Conservation (phyloP, 2,888 invertebrate genomes). For the Steinernema hermaphroditum region DNA sequence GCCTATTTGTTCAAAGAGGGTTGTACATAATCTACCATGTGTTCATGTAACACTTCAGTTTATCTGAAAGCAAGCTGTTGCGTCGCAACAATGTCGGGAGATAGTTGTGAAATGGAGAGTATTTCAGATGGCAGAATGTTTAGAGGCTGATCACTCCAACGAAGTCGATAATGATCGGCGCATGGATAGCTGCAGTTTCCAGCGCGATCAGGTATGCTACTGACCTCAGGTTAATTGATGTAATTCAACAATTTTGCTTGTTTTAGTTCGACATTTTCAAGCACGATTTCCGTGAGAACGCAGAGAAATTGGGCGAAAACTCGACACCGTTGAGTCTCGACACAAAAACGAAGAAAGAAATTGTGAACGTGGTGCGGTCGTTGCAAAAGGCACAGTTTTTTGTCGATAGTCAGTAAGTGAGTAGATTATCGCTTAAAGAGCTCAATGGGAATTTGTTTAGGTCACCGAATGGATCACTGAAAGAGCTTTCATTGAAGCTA, state of each 20-base stretch:
- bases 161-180: conserved; percentile 38
- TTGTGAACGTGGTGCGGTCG: conserved; percentile 42
- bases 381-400: conserved; percentile 43
- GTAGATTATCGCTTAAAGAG: no score
- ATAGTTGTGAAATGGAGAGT: background rate
- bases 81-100: no score
- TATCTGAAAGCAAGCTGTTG: no score
- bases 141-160: conserved; percentile 35
- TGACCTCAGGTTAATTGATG: background rate
- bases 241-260: background rate
- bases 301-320: conserved; percentile 39
- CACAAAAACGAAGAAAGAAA: conserved; percentile 40
- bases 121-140: conserved; percentile 36
- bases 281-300: conserved; percentile 42
- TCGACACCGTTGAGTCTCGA: conserved; percentile 33
- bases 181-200: conserved; percentile 40
- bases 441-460: background rate
- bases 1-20: no score
- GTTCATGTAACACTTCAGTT: no score
- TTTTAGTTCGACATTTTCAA: conserved; percentile 45
- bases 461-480: background rate
- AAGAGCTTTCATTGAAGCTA: conserved; percentile 30
- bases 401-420: conserved; percentile 37
- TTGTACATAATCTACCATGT: no score
- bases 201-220: conserved; percentile 36